phyloP scores from a whole-genome alignment of 1,140 invertebrate genomes.

The Eumaeus atala region DNA sequence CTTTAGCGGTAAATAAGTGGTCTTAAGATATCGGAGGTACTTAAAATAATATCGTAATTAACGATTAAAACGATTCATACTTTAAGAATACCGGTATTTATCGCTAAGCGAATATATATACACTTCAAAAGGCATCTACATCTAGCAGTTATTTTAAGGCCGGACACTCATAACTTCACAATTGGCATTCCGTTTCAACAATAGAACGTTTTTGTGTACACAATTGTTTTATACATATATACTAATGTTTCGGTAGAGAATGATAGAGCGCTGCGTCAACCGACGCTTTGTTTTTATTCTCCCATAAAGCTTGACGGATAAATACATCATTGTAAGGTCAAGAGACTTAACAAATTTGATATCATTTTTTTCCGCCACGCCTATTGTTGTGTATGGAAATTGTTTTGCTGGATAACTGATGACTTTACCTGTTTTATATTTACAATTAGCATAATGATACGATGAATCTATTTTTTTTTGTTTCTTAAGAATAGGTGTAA shows the following conservation, averaged over 20 bases:
- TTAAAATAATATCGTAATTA: no score
- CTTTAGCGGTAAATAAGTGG: no score
- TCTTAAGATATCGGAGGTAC: no score
- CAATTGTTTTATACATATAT: constrained; percentile 3
- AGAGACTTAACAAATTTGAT: constrained; percentile 8
- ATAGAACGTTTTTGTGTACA: constrained; percentile 7
- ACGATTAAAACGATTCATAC: no score
- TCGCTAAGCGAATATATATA: no score
- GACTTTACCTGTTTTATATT: not conserved
- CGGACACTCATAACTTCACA: not conserved
- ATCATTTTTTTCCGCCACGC: constrained; percentile 9
- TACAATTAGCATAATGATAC: not conserved
- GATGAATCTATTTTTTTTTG: no score
- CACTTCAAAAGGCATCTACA: no score
- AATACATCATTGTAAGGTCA: constrained; percentile 7
- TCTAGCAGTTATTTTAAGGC: no score
- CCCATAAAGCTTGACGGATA: constrained; percentile 8
- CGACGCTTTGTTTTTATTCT: constrained; percentile 11
- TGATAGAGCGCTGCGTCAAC: constrained; percentile 4
- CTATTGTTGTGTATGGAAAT: not conserved
- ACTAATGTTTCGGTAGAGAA: constrained; percentile 6
- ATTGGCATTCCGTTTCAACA: not conserved
- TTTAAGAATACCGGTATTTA: no score
- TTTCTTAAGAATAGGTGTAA: no score
- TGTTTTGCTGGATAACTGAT: not conserved